Conservation (phyloP, 2,113 vertebrate genomes). For the Centropus bengalensis region DNA sequence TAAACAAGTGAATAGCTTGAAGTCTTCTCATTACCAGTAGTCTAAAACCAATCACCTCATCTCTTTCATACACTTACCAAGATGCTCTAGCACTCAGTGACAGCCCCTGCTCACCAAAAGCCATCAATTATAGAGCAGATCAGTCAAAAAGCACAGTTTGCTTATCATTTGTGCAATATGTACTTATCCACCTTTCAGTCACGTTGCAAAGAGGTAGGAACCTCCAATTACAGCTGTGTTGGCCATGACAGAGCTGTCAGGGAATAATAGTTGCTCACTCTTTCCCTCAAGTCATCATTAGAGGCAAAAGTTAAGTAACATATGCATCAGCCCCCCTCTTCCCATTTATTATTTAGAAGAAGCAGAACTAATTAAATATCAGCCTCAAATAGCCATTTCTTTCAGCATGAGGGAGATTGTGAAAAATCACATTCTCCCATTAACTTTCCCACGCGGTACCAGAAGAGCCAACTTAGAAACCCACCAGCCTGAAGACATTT, state of each 20-base stretch:
- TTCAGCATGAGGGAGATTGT: background rate
- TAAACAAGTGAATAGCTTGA: background rate
- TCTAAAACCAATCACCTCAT: background rate
- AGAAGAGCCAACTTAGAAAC: background rate
- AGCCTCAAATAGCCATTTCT: constrained; percentile 1
- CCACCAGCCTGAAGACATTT: constrained; percentile 23
- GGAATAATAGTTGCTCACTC: background rate
- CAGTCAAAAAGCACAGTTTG: background rate
- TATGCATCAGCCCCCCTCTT: background rate
- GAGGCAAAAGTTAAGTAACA: background rate
- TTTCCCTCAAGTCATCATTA: background rate
- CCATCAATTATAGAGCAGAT: background rate
- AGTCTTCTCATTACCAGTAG: background rate
- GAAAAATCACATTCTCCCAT: background rate
- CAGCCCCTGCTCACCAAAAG: background rate
- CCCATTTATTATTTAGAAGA: background rate
- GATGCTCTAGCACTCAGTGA: background rate
- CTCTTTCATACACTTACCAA: fast-evolving
- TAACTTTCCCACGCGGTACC: background rate
- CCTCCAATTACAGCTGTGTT: background rate
- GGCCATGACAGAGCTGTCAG: background rate
- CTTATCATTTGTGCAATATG: background rate
- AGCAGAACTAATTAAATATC: constrained; percentile 34
- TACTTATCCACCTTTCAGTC: background rate
- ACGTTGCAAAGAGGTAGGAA: background rate